phyloP scores from a whole-genome alignment of 2,888 invertebrate species.

The Prosapia bicincta region DNA sequence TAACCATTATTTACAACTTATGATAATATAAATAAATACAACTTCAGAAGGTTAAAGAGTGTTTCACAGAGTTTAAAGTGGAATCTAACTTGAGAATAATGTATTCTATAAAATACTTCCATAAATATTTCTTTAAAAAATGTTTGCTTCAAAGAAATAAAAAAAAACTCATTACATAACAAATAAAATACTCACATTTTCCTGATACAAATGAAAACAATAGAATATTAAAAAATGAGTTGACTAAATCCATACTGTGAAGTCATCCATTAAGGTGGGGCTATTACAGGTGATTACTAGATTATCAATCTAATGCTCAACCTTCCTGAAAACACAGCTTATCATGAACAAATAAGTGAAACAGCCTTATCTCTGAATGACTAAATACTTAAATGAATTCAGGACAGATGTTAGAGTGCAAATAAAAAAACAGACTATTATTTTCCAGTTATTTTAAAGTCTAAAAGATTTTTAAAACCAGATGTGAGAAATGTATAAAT shows the following conservation, averaged over 20 bases:
- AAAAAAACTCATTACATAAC: not conserved
- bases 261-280: not conserved
- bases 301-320: not conserved
- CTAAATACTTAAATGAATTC: not conserved
- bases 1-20: too few relatives aligned
- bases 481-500: too few relatives aligned
- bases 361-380: not conserved
- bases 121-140: not conserved
- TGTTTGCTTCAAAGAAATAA: not conserved
- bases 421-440: too few relatives aligned
- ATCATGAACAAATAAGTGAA: not conserved
- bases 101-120: not conserved
- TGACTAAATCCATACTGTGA: not conserved
- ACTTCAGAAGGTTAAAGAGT: too few relatives aligned
- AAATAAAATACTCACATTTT: not conserved
- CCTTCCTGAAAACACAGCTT: not conserved
- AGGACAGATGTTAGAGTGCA: too few relatives aligned
- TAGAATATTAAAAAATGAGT: not conserved
- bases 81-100: not conserved
- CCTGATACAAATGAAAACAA: not conserved
- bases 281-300: not conserved
- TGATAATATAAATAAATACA: not conserved
- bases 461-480: too few relatives aligned
- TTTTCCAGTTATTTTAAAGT: too few relatives aligned
- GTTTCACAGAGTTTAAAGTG: not conserved